phyloP scores from a whole-genome alignment of 2,113 vertebrate genomes.

The Platycercus adscitus region DNA sequence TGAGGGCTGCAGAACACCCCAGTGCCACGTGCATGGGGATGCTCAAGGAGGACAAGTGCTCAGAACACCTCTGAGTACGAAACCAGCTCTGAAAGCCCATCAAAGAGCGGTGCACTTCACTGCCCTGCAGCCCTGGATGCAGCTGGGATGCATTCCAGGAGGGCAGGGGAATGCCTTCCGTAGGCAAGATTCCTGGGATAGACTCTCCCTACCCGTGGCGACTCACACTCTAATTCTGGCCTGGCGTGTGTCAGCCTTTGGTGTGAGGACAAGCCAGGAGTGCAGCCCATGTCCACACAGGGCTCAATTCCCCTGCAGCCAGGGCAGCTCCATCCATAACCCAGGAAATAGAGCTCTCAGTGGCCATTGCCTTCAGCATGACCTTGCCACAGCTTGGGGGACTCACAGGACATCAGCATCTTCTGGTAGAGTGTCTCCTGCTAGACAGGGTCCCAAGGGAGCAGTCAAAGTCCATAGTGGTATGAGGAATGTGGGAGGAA shows the following conservation, averaged over 20 bases:
- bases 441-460: neutral
- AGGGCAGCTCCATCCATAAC: neutral
- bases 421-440: neutral
- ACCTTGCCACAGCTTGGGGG: neutral
- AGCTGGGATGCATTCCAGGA: neutral
- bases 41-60: neutral
- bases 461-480: neutral
- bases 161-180: neutral
- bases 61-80: neutral
- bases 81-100: neutral
- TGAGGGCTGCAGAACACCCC: neutral
- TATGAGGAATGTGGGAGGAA: neutral
- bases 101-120: neutral
- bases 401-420: neutral
- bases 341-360: neutral
- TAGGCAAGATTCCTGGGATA: neutral
- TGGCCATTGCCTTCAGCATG: neutral
- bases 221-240: neutral
- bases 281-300: neutral
- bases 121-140: neutral
- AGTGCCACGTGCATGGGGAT: neutral
- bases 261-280: neutral
- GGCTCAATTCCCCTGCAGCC: neutral
- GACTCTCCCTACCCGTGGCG: rapidly evolving
- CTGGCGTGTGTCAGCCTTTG: neutral